Conservation (phyloP, 2,797 vertebrate genomes). For the Mareca penelope region DNA sequence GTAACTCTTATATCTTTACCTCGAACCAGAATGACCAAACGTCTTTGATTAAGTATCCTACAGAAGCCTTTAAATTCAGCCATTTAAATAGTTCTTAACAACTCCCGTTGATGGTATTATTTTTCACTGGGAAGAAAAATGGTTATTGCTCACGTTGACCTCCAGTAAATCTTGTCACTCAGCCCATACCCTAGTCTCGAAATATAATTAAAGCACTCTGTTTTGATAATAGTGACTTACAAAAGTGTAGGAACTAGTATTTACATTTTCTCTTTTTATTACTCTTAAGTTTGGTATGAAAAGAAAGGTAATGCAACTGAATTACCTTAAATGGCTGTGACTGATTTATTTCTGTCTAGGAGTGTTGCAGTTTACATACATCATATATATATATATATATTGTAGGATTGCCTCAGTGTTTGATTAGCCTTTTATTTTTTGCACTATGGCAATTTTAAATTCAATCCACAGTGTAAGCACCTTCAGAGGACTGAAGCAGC, state of each 20-base stretch:
- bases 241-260: constrained; percentile 56
- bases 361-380: constrained; percentile 22
- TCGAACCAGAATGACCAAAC: constrained; percentile 46
- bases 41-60: constrained; percentile 47
- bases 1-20: constrained; percentile 26
- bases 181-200: constrained; percentile 32
- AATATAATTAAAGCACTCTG: constrained; percentile 74
- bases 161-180: constrained; percentile 66
- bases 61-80: constrained; percentile 57
- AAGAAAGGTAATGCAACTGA: constrained; percentile 59
- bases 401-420: constrained; percentile 38
- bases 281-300: constrained; percentile 52
- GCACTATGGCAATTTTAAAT: constrained; percentile 22
- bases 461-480: neutral
- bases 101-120: constrained; percentile 53
- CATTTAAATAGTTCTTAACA: constrained; percentile 71
- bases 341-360: constrained; percentile 66
- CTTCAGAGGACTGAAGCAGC: neutral
- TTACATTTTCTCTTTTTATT: constrained; percentile 67
- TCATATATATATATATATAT: neutral
- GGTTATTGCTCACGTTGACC: constrained; percentile 71
- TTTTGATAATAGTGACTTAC: constrained; percentile 64
- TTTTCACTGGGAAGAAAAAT: constrained; percentile 74
- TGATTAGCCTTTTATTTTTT: constrained; percentile 45
- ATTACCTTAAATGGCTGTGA: constrained; percentile 48